phyloP scores from a whole-genome alignment of 2,113 vertebrate genomes.

The Chaetodon auriga region DNA sequence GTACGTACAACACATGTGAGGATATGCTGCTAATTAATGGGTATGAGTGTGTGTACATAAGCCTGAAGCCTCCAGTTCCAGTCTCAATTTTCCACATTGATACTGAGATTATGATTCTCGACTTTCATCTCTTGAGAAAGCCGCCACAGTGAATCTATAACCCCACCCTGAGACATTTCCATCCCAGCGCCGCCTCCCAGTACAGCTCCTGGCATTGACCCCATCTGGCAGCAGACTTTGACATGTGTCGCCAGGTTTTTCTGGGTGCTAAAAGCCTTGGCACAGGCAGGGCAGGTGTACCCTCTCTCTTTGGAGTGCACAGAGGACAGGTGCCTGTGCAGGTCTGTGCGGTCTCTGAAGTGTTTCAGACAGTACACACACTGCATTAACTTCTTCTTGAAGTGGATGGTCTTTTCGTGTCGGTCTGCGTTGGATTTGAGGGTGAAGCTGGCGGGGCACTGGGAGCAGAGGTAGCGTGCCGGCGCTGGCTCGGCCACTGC shows the following conservation, averaged over 20 bases:
- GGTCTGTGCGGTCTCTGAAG: constrained; percentile 86
- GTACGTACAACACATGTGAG: constrained; percentile 25
- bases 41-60: constrained; percentile 12
- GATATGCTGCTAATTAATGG: constrained; percentile 18
- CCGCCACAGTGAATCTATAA: constrained; percentile 71
- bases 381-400: constrained; percentile 87
- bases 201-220: constrained; percentile 53
- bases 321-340: constrained; percentile 83
- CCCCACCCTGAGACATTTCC: constrained; percentile 68
- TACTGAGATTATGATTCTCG: constrained; percentile 52
- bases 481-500: constrained; percentile 30
- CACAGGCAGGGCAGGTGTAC: constrained; percentile 80
- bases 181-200: constrained; percentile 53
- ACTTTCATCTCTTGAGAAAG: constrained; percentile 68
- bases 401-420: constrained; percentile 87
- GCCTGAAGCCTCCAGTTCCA: background rate
- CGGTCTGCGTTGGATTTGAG: constrained; percentile 89
- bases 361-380: constrained; percentile 83
- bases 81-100: constrained; percentile 65
- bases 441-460: constrained; percentile 87
- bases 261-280: constrained; percentile 85
- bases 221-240: constrained; percentile 82
- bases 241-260: constrained; percentile 87
- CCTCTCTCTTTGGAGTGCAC: constrained; percentile 81
- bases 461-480: constrained; percentile 86